Evolutionary conservation across 2,888 invertebrate species (phyloP).

Genomic region (Metellina segmentata): DNA sequence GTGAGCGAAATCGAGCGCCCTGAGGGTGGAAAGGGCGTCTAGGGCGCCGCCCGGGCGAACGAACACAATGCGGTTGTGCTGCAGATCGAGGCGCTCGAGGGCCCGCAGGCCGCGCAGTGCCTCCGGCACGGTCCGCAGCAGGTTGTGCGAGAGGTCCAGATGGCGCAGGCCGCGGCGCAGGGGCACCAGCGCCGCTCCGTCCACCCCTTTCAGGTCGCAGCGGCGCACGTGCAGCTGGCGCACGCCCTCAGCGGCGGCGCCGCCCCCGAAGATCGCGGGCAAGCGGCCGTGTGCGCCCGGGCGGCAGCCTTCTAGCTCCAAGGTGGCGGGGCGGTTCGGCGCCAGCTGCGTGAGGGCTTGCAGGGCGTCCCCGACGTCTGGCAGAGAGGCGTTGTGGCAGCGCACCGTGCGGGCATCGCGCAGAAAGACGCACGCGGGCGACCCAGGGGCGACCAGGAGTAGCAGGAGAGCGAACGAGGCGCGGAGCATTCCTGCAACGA

Average conservation of each 20-base stretch:
- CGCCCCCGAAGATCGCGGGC: conserved; percentile 11
- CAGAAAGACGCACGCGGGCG: conserved; percentile 49
- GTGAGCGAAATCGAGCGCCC: conserved; percentile 52
- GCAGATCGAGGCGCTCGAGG: conserved; percentile 43
- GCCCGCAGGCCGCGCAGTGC: conserved; percentile 14
- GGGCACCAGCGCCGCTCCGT: conserved; percentile 7
- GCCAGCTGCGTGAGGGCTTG: conserved; percentile 55
- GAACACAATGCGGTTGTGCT: conserved; percentile 53
- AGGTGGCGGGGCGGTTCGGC: conserved; percentile 35
- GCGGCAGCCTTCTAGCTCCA: conserved; percentile 48
- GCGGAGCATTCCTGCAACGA: neutral
- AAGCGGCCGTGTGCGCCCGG: neutral
- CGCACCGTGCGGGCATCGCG: conserved; percentile 64
- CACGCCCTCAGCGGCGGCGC: conserved; percentile 18
- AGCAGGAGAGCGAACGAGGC: neutral
- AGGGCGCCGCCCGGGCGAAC: conserved; percentile 33
- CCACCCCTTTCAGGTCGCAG: conserved; percentile 7
- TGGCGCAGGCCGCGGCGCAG: conserved; percentile 27
- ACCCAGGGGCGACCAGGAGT: neutral
- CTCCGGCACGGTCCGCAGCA: conserved; percentile 49
- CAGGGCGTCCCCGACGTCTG: conserved; percentile 53
- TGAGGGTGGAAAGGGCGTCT: conserved; percentile 5
- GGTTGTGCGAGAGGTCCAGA: conserved; percentile 65
- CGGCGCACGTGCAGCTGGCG: conserved; percentile 43
- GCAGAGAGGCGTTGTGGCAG: conserved; percentile 63